These are phyloP conservation scores for Macrosteles quadrilineatus DNA, from an alignment of 1,140 invertebrate species.

Conservation along the genomic window DNA sequence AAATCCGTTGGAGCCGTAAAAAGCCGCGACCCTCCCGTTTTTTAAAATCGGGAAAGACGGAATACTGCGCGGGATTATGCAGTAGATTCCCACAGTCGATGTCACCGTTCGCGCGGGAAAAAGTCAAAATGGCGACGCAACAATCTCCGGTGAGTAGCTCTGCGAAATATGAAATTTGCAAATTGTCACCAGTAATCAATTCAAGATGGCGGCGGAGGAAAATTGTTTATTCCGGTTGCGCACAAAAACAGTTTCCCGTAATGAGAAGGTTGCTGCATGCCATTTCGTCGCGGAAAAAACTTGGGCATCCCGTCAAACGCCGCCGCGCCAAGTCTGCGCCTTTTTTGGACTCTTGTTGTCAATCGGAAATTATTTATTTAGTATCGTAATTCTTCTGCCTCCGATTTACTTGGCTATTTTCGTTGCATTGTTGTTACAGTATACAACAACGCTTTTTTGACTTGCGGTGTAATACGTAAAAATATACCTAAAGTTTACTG, in stretches of 20 bases:
- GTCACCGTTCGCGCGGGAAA: background rate
- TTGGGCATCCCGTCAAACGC: background rate
- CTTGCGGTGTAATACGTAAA: too few relatives aligned
- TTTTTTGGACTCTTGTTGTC: background rate
- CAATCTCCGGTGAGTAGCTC: background rate
- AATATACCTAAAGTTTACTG: too few relatives aligned
- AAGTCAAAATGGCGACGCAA: too few relatives aligned
- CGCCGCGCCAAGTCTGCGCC: background rate
- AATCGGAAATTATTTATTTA: constrained; percentile 18
- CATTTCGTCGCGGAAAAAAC: constrained; percentile 18
- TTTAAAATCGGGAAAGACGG: constrained; percentile 8
- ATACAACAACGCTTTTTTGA: too few relatives aligned
- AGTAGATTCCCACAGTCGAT: constrained; percentile 16
- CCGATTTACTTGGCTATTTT: too few relatives aligned
- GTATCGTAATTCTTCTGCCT: constrained; percentile 3
- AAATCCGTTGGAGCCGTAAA: constrained; percentile 31
- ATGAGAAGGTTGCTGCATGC: constrained; percentile 23
- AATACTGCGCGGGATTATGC: constrained; percentile 23
- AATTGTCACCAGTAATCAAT: constrained; percentile 22
- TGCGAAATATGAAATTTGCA: constrained; percentile 27
- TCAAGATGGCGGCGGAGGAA: constrained; percentile 24
- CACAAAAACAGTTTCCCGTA: constrained; percentile 21
- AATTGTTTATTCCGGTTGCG: constrained; percentile 22
- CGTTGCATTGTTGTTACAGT: too few relatives aligned
- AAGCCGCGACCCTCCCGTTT: background rate